Conservation (phyloP, 1,140 invertebrate species). For the Neodiprion lecontei region DNA sequence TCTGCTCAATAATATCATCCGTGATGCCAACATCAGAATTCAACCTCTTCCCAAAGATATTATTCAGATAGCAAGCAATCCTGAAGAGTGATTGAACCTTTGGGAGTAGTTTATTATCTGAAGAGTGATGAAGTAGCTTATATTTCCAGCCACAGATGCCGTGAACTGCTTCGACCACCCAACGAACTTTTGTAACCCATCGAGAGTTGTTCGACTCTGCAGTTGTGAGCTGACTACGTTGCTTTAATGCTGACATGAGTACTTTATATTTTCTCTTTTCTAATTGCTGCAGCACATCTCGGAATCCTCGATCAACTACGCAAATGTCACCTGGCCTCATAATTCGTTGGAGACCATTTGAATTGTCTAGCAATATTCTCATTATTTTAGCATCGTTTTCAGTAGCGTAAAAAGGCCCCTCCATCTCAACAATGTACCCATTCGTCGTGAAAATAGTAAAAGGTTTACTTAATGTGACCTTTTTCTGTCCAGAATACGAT, state of each 20-base stretch:
- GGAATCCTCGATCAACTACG: neutral
- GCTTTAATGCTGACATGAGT: neutral
- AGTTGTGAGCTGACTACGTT: slow-evolving; percentile 17
- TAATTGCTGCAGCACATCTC: neutral
- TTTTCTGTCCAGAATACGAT: too few species aligned
- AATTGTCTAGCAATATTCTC: neutral
- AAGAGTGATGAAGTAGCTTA: too few species aligned
- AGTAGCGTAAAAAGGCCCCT: slow-evolving; percentile 14
- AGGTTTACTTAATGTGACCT: too few species aligned
- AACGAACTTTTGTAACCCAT: slow-evolving; percentile 17
- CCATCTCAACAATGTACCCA: too few species aligned
- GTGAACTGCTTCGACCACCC: slow-evolving; percentile 22
- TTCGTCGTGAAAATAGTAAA: too few species aligned
- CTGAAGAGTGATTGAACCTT: too few species aligned
- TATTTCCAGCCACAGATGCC: slow-evolving; percentile 4
- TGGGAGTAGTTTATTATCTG: too few species aligned
- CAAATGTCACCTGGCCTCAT: neutral
- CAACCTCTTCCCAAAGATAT: too few species aligned
- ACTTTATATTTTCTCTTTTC: neutral
- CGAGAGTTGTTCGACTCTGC: slow-evolving; percentile 18
- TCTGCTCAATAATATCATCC: too few species aligned
- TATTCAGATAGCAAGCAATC: too few species aligned
- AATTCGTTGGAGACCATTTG: neutral
- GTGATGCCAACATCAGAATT: too few species aligned
- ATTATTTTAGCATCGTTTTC: neutral